Evolutionary conservation across 2,797 vertebrate genomes (phyloP).

Genomic region (Anas acuta): DNA sequence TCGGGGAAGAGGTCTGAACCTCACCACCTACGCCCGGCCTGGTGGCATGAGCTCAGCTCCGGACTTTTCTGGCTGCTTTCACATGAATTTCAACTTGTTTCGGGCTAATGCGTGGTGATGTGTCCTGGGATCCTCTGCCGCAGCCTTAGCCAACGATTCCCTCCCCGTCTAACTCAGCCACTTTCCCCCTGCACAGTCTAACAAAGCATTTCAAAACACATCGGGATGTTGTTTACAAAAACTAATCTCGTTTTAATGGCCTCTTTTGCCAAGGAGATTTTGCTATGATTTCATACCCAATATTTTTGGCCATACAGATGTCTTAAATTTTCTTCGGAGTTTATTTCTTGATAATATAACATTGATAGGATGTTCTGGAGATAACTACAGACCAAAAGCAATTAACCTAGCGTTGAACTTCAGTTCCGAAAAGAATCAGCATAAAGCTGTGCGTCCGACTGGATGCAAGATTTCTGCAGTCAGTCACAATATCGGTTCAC

Average conservation of each 20-base stretch:
- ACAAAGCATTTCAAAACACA: neutral
- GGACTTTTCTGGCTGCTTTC: neutral
- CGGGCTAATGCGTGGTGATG: neutral
- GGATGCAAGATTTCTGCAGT: neutral
- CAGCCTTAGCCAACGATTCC: neutral
- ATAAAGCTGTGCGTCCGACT: rapidly evolving
- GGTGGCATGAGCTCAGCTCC: neutral
- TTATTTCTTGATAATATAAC: neutral
- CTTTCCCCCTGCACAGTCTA: neutral
- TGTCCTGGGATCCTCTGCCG: neutral
- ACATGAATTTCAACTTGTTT: neutral
- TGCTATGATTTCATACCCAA: neutral
- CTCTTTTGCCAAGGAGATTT: neutral
- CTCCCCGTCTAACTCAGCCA: neutral
- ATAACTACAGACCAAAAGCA: neutral
- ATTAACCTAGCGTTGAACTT: slow-evolving; percentile 15
- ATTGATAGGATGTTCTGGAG: neutral
- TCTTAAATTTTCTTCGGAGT: neutral
- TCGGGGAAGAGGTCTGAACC: neutral
- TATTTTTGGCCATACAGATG: neutral
- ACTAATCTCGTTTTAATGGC: neutral
- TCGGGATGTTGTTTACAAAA: neutral
- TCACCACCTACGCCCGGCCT: rapidly evolving
- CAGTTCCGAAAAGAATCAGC: neutral
- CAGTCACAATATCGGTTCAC: neutral